phyloP scores from a whole-genome alignment of 2,113 vertebrate genomes.

The Poeciliopsis prolifica region DNA sequence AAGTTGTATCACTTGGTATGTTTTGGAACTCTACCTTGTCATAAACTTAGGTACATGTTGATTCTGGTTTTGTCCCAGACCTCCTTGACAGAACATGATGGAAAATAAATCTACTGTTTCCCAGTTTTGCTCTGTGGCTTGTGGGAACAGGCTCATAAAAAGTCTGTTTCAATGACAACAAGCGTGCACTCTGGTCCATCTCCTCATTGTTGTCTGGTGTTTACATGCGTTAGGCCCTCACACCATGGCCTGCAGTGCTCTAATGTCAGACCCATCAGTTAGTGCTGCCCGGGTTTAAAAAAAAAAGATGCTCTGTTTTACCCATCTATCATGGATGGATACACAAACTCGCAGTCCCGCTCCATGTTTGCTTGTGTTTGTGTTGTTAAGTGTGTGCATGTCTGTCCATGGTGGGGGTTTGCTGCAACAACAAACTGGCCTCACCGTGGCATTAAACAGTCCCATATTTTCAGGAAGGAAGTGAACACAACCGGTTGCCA shows the following conservation, averaged over 20 bases:
- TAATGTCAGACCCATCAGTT: slow-evolving; percentile 64
- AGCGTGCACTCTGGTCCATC: slow-evolving; percentile 70
- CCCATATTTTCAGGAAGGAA: slow-evolving; percentile 55
- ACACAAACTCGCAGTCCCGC: slow-evolving; percentile 43
- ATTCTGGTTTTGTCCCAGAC: background rate
- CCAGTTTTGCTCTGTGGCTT: slow-evolving; percentile 57
- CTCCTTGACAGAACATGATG: slow-evolving; percentile 30
- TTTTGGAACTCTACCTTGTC: background rate
- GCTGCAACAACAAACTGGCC: slow-evolving; percentile 60
- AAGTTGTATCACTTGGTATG: background rate
- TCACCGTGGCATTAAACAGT: slow-evolving; percentile 72
- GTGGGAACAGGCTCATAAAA: slow-evolving; percentile 70
- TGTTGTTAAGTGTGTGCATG: slow-evolving; percentile 41
- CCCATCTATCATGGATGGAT: slow-evolving; percentile 35
- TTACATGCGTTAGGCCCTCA: slow-evolving; percentile 66
- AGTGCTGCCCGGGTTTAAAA: slow-evolving; percentile 45
- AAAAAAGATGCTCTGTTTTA: slow-evolving; percentile 72
- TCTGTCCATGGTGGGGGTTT: background rate
- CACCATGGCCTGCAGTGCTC: slow-evolving; percentile 50
- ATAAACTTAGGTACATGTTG: background rate
- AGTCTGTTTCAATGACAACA: slow-evolving; percentile 63
- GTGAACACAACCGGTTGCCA: slow-evolving; percentile 26
- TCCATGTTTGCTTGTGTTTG: slow-evolving; percentile 52
- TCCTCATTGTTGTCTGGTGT: slow-evolving; percentile 69
- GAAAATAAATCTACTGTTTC: slow-evolving; percentile 61